Evolutionary conservation across 2,797 vertebrate genomes (phyloP).

Genomic region (Apodemus agrarius): DNA sequence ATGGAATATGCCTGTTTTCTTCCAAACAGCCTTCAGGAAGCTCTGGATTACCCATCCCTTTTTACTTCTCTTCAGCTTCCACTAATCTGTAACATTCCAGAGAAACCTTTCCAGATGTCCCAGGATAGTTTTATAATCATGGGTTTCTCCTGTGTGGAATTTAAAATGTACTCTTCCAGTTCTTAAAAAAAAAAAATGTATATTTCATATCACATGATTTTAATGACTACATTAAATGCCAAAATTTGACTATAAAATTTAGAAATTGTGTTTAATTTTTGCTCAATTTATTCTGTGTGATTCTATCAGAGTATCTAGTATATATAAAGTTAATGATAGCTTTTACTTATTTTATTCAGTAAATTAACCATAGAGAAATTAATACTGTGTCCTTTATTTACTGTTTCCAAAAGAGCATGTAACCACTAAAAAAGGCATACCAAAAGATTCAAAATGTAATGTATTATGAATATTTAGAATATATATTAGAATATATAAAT

Average conservation of each 20-base stretch:
- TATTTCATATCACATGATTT: background rate
- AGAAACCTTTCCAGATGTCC: background rate
- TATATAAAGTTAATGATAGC: background rate
- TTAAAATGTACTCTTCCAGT: background rate
- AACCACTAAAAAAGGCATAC: background rate
- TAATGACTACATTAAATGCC: background rate
- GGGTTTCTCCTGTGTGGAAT: background rate
- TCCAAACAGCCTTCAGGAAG: background rate
- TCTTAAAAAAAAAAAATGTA: background rate
- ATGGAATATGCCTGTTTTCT: background rate
- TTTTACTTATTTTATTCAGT: background rate
- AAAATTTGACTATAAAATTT: background rate
- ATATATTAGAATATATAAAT: no score
- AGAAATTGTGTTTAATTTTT: background rate
- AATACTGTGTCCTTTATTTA: background rate
- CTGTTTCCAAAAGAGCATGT: background rate
- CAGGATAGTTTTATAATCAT: background rate
- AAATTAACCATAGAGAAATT: conserved; percentile 23
- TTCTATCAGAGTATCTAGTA: background rate
- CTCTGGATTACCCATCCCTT: background rate
- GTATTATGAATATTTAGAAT: background rate
- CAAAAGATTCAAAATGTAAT: conserved; percentile 36
- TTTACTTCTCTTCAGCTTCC: background rate
- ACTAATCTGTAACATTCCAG: background rate
- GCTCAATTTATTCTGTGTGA: background rate